Conservation (phyloP, 2,797 vertebrate genomes). For the Aselliscus stoliczkanus region DNA sequence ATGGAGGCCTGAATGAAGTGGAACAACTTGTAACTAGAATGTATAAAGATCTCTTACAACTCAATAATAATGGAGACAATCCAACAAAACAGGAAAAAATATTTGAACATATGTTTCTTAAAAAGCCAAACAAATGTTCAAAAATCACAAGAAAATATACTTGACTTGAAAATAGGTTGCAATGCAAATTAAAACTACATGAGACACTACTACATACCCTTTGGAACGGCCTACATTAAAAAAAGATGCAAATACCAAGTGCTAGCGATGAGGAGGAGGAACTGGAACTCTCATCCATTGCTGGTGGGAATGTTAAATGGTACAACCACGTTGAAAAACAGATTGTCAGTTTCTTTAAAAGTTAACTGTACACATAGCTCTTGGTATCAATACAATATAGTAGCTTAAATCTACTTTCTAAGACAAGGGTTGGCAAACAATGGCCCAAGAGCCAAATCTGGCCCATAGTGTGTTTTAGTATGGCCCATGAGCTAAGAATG, state of each 20-base stretch:
- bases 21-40: neutral
- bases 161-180: neutral
- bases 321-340: neutral
- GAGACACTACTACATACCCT: neutral
- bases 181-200: neutral
- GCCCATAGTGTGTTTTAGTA: neutral
- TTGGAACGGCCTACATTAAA: neutral
- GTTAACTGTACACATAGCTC: neutral
- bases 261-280: neutral
- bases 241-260: neutral
- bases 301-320: neutral
- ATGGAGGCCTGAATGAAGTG: neutral
- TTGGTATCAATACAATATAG: neutral
- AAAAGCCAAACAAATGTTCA: neutral
- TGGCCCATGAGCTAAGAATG: neutral
- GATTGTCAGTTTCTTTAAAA: neutral
- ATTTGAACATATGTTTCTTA: neutral
- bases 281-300: neutral
- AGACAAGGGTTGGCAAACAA: neutral
- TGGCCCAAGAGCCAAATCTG: neutral
- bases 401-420: neutral
- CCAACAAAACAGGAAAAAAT: neutral
- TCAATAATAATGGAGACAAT: neutral
- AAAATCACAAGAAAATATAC: neutral
- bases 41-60: neutral